A percentile compares a stretch with the other conserved stretches of the same genome.
Evolutionary conservation across 1,140 invertebrate genomes (phyloP).

Genomic region (Drosophila mauritiana): DNA sequence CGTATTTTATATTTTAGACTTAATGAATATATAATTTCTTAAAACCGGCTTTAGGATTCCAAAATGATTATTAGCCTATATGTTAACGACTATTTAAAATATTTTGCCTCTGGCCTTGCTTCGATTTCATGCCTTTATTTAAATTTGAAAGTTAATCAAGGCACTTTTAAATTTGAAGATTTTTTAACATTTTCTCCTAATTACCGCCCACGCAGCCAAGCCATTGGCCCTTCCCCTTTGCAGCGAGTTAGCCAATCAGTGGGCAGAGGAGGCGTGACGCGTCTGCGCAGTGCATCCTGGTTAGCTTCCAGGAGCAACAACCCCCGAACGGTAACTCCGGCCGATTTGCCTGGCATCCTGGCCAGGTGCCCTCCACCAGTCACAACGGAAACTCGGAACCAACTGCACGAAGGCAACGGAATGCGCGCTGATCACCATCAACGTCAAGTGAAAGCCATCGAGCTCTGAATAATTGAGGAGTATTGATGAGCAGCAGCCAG

Average conservation of each 20-base stretch:
- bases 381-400: conserved; percentile 59
- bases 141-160: conserved; percentile 4
- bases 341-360: conserved; percentile 18
- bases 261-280: conserved; percentile 45
- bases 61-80: too few relatives aligned
- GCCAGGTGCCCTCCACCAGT: conserved; percentile 41
- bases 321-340: conserved; percentile 25
- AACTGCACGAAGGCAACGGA: conserved; percentile 61
- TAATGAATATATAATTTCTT: too few relatives aligned
- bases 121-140: background rate
- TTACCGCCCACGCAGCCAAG: conserved; percentile 16
- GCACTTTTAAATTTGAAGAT: conserved; percentile 9
- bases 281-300: conserved; percentile 42
- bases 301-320: conserved; percentile 57
- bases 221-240: conserved; percentile 38
- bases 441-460: conserved; percentile 54
- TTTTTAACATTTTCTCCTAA: background rate
- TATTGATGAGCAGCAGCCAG: conserved; percentile 68
- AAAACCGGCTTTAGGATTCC: too few relatives aligned
- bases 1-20: too few relatives aligned
- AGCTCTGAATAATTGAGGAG: conserved; percentile 68
- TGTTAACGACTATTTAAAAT: too few relatives aligned
- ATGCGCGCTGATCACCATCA: conserved; percentile 53
- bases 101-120: background rate
- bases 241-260: conserved; percentile 41